These are phyloP conservation scores for Dromiciops gliroides DNA, from an alignment of 2,113 vertebrate genomes.

Conservation along the genomic window DNA sequence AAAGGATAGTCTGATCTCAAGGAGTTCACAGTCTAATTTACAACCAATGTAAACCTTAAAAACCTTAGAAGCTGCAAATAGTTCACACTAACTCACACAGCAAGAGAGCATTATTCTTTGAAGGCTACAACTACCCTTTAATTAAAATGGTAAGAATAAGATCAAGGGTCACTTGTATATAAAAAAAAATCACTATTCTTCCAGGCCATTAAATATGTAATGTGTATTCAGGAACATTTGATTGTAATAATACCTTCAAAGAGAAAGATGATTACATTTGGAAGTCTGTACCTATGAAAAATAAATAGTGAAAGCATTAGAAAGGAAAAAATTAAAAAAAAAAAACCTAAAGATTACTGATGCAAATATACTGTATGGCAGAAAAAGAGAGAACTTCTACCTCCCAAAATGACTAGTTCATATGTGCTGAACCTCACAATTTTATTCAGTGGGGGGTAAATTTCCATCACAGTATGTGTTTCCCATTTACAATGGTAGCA, in stretches of 20 bases:
- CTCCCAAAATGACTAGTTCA: background rate
- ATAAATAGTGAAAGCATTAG: background rate
- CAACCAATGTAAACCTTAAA: background rate
- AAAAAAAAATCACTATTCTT: conserved; percentile 26
- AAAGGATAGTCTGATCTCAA: background rate
- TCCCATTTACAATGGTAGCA: background rate
- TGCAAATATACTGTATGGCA: background rate
- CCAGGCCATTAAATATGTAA: background rate
- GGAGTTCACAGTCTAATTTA: background rate
- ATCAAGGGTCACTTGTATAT: background rate
- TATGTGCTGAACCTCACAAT: background rate
- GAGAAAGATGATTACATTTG: conserved; percentile 1
- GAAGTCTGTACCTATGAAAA: background rate
- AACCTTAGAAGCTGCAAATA: background rate
- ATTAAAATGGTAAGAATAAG: background rate
- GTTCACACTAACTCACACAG: background rate
- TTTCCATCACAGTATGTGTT: background rate
- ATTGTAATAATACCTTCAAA: background rate
- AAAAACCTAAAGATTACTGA: background rate
- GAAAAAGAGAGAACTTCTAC: background rate
- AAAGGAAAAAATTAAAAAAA: background rate
- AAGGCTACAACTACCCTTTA: background rate
- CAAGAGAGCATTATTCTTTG: background rate
- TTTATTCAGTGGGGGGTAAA: background rate
- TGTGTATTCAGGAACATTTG: background rate